A percentile compares a stretch with the other conserved stretches of the same genome.
Conservation (phyloP, 2,113 vertebrate genomes). For the Willisornis vidua region DNA sequence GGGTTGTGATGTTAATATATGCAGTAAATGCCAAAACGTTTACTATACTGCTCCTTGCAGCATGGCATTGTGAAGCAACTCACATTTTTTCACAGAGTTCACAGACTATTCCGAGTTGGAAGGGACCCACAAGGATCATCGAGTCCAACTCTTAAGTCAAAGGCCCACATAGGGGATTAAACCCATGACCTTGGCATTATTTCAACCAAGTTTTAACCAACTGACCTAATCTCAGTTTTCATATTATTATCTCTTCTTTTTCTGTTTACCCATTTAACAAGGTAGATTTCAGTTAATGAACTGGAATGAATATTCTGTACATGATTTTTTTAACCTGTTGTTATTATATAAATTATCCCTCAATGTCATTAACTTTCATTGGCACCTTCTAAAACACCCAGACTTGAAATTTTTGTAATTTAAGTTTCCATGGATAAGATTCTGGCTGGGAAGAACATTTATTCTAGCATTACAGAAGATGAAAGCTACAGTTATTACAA, state of each 20-base stretch:
- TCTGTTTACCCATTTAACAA: not conserved
- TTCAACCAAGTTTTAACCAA: no score
- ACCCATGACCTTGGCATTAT: no score
- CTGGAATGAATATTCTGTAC: not conserved
- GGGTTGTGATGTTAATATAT: not conserved
- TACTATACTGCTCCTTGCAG: not conserved
- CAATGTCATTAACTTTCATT: not conserved
- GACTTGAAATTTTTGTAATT: not conserved
- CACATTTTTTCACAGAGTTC: not conserved
- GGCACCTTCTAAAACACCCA: not conserved
- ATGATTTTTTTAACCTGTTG: not conserved
- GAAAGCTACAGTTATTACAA: slow-evolving; percentile 2
- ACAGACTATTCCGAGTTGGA: no score
- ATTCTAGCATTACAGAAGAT: not conserved
- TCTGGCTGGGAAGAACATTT: not conserved
- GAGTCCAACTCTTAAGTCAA: no score
- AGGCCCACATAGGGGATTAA: no score
- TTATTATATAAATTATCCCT: not conserved
- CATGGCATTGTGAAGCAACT: not conserved
- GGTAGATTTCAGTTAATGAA: not conserved
- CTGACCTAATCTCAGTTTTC: not conserved
- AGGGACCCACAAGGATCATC: no score
- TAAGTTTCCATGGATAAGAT: not conserved
- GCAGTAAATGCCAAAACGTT: not conserved
- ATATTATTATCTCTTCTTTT: not conserved